Evolutionary conservation across 2,888 invertebrate genomes (phyloP), one percentile per base, ranked within the genome.

Genomic region (Caenorhabditis parvicauda): DNA sequence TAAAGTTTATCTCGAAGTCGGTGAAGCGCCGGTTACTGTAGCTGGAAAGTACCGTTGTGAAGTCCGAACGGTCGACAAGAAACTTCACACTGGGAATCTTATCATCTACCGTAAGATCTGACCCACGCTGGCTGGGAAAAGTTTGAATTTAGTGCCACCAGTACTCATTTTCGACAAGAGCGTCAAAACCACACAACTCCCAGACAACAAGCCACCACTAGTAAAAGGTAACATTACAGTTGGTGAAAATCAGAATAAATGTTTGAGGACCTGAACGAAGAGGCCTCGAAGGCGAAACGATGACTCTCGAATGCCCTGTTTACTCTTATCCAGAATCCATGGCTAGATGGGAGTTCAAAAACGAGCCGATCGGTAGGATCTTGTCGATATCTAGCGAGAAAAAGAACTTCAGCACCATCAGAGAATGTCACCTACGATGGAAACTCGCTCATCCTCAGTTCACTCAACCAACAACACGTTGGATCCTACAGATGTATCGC

Each of bases 21-120:
- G 62, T 12, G 62, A 55, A 35, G 69, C 57, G 0, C 47, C 56
- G 14, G 63, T 57, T 2, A 59, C 38, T 14, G 61, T 66, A 1
- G 64, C 66, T 41, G 69, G 69, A 32, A 59, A 50, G 37, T 69
- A 69, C 46, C 55, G 62, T 27, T 70, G 69, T 45, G 69, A 70
- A 58, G 60, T 70, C 7, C 52, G 69, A 28, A 70, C 69, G 2
- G 43, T 59, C 2, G 59, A 67, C 42, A 64, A 61, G 38, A 52
- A 67, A 17, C 48, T 70, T 27, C 52, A 59, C 32, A 62, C 49
- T 41, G 69, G 69, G n/a, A 66, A 66, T 37, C 28, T 59, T 22
- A 55, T 64, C 22, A 67, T 70, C 22, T 70, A 70, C 41, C 43
- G 69, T 67, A 32, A 59, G 56, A 48, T 35, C 42, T 17, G 12